Base-by-base conservation (phyloP, 2,113 vertebrate species). In the Menidia beryllina region DNA sequence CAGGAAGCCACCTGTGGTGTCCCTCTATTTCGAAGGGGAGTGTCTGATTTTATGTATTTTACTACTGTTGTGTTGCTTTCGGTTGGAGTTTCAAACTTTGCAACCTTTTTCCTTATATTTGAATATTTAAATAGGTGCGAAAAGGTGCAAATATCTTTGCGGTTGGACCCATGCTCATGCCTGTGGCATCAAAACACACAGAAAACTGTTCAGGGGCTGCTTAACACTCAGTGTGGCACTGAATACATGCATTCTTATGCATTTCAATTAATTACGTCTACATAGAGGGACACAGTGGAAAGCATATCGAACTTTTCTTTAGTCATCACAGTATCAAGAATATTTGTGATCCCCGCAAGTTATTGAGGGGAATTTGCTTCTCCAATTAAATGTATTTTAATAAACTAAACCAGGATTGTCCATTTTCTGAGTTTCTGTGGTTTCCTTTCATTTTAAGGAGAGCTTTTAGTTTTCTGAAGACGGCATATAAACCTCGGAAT, bases 361-460 rank as follows among this genome's bases (percentile, higher is more conserved):
- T 15, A 10, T 52, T 8, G 17, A 13, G 17, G 34, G 2, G 24
- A n/a, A 0, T 61, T 41, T 47, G 52, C 25, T 57, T 65, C 39
- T 65, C 20, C 1, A 21, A 21, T 47, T 25, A 63, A 63, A 50
- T 3, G 0, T 26, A 52, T 19, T 51, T 3, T 25, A 21, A 56
- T 27, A 65, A 15, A 51, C 72, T 56, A 1, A 72, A 36, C 53
- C 26, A 41, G 27, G 69, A 68, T 70, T 24, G 63, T 39, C 21
- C 70, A 3, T 43, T 56, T 65, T 36, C 50, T 36, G 34, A 10
- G 30, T 2, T 34, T 34, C 30, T 34, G 3, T 43, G 21, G 52
- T 55, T 68, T 53, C n/a, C 63, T 38, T 34, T 10, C 30, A 53
- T 68, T 70, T 66, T 45, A 60, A 65, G 17, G 17, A 49, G n/a